Conservation (phyloP, 2,888 invertebrate genomes). For the Hemithea aestivaria region DNA sequence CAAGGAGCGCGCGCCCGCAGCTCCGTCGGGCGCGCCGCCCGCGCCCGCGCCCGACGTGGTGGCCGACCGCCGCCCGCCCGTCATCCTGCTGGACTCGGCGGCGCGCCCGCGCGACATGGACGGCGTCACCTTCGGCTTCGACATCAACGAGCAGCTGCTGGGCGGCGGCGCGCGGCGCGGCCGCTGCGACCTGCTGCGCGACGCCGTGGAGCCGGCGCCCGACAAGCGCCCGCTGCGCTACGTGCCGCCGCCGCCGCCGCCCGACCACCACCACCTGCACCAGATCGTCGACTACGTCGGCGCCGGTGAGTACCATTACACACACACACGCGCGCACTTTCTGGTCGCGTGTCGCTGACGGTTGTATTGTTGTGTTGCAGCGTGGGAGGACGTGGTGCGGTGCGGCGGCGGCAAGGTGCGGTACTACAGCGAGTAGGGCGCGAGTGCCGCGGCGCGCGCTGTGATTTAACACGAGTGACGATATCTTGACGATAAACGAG, state of each 20-base stretch:
- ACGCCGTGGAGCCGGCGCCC: conserved; percentile 39
- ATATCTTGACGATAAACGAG: conserved; percentile 35
- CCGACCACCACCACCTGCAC: conserved; percentile 39
- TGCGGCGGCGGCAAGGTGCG: conserved; percentile 67
- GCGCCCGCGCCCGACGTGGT: conserved; percentile 65
- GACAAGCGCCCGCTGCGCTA: conserved; percentile 24
- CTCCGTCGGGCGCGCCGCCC: conserved; percentile 44
- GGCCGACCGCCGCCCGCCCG: conserved; percentile 81
- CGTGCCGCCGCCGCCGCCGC: conserved; percentile 43
- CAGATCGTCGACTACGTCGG: conserved; percentile 64
- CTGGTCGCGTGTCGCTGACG: no score
- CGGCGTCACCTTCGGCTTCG: conserved; percentile 89
- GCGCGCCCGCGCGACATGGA: conserved; percentile 74
- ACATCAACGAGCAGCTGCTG: conserved; percentile 86
- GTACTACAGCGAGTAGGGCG: conserved; percentile 65
- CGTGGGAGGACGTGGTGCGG: conserved; percentile 86
- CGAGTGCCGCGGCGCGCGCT: conserved; percentile 25
- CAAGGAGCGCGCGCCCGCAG: conserved; percentile 27
- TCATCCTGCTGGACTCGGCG: conserved; percentile 84
- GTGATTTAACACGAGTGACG: conserved; percentile 34
- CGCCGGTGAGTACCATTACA: conserved; percentile 39
- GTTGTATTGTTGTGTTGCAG: conserved; percentile 66
- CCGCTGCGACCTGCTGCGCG: conserved; percentile 51
- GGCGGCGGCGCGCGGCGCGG: conserved; percentile 53
- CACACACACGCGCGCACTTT: neutral